Conservation (phyloP, 2,888 invertebrate species). For the Heterodera filipjevi region DNA sequence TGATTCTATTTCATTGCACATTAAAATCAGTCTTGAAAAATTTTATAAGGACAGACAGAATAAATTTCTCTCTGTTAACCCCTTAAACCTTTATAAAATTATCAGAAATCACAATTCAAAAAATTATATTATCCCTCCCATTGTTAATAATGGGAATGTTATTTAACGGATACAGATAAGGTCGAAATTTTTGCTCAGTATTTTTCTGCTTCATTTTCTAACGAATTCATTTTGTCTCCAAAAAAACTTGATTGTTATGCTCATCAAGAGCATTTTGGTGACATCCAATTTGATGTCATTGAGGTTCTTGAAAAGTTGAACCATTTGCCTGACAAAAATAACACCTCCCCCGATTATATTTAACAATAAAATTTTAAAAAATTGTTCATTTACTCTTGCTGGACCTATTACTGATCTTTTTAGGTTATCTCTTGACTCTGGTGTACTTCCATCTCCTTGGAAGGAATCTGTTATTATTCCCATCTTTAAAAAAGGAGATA, state of each 20-base stretch:
- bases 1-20: too few relatives aligned
- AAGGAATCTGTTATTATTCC: slow-evolving; percentile 13
- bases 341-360: background rate
- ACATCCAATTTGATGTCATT: background rate
- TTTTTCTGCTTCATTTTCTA: background rate
- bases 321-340: background rate
- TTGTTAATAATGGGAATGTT: background rate
- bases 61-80: background rate
- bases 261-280: background rate
- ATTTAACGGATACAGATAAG: background rate
- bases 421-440: background rate
- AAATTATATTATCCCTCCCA: background rate
- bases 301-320: background rate
- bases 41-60: too few relatives aligned
- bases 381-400: background rate
- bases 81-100: background rate
- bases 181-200: background rate
- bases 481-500: slow-evolving; percentile 11
- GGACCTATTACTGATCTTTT: slow-evolving; percentile 16
- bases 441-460: slow-evolving; percentile 17
- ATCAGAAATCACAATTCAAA: background rate
- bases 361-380: background rate
- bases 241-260: background rate
- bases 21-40: too few relatives aligned
- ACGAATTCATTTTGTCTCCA: background rate